Conservation (phyloP, 2,888 invertebrate genomes). For the Tetropium fuscum region DNA sequence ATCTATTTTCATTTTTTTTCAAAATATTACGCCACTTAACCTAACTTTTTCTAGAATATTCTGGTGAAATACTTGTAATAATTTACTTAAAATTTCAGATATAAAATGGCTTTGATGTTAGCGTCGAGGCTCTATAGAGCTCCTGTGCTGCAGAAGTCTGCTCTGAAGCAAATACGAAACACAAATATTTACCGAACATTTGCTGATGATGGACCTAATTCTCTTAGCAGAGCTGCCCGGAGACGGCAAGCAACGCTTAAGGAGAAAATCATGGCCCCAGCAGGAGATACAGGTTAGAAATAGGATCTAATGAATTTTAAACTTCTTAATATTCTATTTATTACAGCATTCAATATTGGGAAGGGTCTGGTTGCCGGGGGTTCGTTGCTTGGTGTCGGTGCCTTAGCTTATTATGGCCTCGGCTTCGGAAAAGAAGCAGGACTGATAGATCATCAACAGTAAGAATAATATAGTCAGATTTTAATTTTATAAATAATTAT, state of each 20-base stretch:
- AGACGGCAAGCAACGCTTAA: conserved; percentile 72
- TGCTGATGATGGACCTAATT: conserved; percentile 68
- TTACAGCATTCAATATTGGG: conserved; percentile 86
- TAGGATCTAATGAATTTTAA: conserved; percentile 2
- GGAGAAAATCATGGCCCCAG: conserved; percentile 81
- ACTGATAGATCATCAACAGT: conserved; percentile 89
- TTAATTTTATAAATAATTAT: too few species aligned
- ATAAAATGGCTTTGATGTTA: conserved; percentile 58
- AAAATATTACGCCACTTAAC: conserved; percentile 44
- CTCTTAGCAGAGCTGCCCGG: conserved; percentile 63
- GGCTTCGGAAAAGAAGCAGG: conserved; percentile 85
- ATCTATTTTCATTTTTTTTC: too few species aligned
- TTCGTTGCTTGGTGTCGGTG: conserved; percentile 89
- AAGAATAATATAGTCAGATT: too few species aligned
- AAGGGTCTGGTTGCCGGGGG: conserved; percentile 91
- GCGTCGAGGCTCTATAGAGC: conserved; percentile 56
- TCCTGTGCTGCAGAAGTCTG: conserved; percentile 45
- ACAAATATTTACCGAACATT: conserved; percentile 65
- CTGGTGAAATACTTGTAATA: neutral
- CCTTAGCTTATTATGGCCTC: conserved; percentile 94
- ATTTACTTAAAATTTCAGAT: conserved; percentile 20
- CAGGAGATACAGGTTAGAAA: conserved; percentile 78
- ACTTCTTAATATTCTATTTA: neutral
- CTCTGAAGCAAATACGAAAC: conserved; percentile 65
- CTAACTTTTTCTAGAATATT: conserved; percentile 28